Percentiles rank a stretch among this genome's conserved stretches.
These are phyloP conservation scores for Drosophila subpulchrella DNA, from an alignment of 1,140 invertebrate genomes.

Conservation along the genomic window DNA sequence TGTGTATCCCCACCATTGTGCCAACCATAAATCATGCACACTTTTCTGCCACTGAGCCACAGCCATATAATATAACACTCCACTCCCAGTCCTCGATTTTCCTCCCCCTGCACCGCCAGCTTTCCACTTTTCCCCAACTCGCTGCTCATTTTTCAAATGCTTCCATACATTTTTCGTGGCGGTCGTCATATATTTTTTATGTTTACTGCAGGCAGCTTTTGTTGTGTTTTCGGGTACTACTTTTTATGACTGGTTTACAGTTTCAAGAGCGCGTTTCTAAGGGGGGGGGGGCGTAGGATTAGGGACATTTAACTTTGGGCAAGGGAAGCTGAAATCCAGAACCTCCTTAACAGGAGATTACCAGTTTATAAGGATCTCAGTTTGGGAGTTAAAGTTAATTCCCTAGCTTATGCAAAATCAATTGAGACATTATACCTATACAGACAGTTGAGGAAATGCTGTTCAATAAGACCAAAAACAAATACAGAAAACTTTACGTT, in stretches of 20 bases:
- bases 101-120: background rate
- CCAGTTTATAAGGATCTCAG: background rate
- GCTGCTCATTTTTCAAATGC: conserved; percentile 71
- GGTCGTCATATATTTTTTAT: conserved; percentile 73
- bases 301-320: conserved; percentile 25
- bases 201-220: conserved; percentile 75
- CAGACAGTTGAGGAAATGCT: conserved; percentile 14
- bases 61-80: conserved; percentile 71
- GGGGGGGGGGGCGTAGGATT: conserved; percentile 43
- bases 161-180: conserved; percentile 64
- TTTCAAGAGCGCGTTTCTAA: conserved; percentile 61
- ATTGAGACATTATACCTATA: conserved; percentile 18
- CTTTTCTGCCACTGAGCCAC: conserved; percentile 78
- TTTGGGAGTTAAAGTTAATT: background rate
- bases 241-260: conserved; percentile 75
- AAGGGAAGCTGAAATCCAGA: background rate
- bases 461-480: conserved; percentile 10
- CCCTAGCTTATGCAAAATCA: conserved; percentile 7
- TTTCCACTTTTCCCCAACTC: conserved; percentile 1
- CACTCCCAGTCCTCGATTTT: conserved; percentile 15
- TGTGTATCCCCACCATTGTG: conserved; percentile 47
- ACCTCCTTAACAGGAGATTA: background rate
- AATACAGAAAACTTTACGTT: conserved; percentile 76
- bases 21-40: conserved; percentile 79
- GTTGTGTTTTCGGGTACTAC: conserved; percentile 64